phyloP scores from a whole-genome alignment of 2,888 invertebrate species.

The Lepeophtheirus nordmannii region DNA sequence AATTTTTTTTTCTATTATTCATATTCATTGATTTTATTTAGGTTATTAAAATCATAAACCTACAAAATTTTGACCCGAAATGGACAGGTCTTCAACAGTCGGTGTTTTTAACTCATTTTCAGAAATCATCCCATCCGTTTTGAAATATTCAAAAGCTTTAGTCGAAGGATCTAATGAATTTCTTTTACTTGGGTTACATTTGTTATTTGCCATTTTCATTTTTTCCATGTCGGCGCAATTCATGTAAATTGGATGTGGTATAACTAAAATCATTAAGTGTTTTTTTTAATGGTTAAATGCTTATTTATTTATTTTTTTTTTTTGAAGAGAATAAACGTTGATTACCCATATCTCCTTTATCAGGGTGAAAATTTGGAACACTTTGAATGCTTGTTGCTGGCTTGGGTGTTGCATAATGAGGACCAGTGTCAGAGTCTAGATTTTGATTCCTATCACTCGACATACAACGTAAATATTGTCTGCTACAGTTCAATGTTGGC shows the following conservation, averaged over 20 bases:
- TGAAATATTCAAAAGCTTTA: too few relatives aligned
- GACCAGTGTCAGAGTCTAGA: background rate
- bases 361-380: conserved; percentile 20
- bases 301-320: too few relatives aligned
- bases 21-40: too few relatives aligned
- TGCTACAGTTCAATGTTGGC: background rate
- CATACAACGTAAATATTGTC: background rate
- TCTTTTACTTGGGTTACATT: too few relatives aligned
- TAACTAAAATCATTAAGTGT: conserved; percentile 2
- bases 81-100: background rate
- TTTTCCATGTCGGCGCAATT: background rate
- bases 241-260: conserved; percentile 22
- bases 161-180: too few relatives aligned
- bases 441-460: background rate
- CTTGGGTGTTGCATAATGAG: conserved; percentile 16
- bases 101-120: conserved; percentile 21
- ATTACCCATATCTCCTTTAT: conserved; percentile 20
- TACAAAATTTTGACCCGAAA: too few relatives aligned
- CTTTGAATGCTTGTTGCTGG: background rate
- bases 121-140: too few relatives aligned
- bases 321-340: too few relatives aligned
- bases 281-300: too few relatives aligned
- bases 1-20: too few relatives aligned
- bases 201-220: too few relatives aligned
- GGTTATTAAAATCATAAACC: too few relatives aligned